Evolutionary conservation across 2,888 invertebrate species (phyloP).

Genomic region (Lithosia quadra): DNA sequence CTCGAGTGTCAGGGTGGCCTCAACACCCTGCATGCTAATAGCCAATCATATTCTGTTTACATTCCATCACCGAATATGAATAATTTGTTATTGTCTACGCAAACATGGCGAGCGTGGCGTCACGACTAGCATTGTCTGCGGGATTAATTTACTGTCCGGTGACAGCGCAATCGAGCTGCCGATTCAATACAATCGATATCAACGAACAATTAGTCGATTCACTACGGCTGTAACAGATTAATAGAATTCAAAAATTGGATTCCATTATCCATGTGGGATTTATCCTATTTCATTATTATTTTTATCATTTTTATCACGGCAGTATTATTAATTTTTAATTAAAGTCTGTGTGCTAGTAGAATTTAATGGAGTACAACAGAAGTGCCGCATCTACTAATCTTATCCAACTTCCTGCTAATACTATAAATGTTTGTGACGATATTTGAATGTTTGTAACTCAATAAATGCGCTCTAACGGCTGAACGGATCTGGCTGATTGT

Average conservation of each 20-base stretch:
- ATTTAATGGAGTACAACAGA: neutral
- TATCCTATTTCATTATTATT: slow-evolving; percentile 37
- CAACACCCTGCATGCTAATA: slow-evolving; percentile 82
- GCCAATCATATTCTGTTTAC: slow-evolving; percentile 87
- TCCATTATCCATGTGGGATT: slow-evolving; percentile 64
- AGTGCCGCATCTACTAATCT: neutral
- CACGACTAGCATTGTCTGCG: slow-evolving; percentile 80
- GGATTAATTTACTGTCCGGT: slow-evolving; percentile 80
- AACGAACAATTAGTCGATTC: slow-evolving; percentile 70
- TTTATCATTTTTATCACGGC: slow-evolving; percentile 55
- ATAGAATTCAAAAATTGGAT: slow-evolving; percentile 76
- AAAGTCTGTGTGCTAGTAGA: neutral
- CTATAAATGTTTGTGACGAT: no score
- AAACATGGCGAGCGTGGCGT: slow-evolving; percentile 75
- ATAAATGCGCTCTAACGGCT: no score
- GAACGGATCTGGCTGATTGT: no score
- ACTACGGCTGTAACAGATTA: slow-evolving; percentile 71
- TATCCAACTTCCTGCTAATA: no score
- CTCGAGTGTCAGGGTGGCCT: slow-evolving; percentile 63
- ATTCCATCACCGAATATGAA: slow-evolving; percentile 86
- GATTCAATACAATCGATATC: slow-evolving; percentile 72
- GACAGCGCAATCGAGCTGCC: slow-evolving; percentile 64
- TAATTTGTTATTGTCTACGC: slow-evolving; percentile 86
- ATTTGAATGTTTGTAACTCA: no score
- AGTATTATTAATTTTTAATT: slow-evolving; percentile 40